phyloP scores from a whole-genome alignment of 2,888 invertebrate genomes.

The Teleiodes luculella region DNA sequence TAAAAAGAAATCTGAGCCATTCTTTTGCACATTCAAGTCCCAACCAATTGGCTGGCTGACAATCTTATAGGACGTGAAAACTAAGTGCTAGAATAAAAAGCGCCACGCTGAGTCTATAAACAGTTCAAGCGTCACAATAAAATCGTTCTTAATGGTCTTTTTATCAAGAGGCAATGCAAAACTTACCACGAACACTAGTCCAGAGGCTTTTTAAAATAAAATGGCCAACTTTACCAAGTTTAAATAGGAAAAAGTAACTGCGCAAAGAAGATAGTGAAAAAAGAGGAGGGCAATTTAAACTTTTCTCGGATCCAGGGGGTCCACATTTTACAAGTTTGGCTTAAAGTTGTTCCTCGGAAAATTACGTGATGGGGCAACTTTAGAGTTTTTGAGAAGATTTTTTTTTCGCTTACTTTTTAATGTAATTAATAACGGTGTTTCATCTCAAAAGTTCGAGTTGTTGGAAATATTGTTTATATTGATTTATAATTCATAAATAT shows the following conservation, averaged over 20 bases:
- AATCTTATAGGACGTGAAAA: not conserved
- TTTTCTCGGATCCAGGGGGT: conserved; percentile 50
- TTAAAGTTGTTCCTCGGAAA: conserved; percentile 58
- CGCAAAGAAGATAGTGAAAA: conserved; percentile 71
- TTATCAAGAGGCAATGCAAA: conserved; percentile 34
- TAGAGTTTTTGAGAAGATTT: conserved; percentile 33
- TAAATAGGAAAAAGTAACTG: conserved; percentile 74
- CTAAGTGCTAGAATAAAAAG: conserved; percentile 5
- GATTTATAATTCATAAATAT: too few relatives aligned
- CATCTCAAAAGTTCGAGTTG: not conserved
- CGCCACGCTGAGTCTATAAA: not conserved
- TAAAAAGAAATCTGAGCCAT: not conserved
- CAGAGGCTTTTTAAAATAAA: conserved; percentile 59
- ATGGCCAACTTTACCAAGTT: conserved; percentile 74
- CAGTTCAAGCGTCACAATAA: conserved; percentile 8
- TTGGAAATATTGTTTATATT: too few relatives aligned
- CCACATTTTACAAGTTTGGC: conserved; percentile 63
- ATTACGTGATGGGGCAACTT: conserved; percentile 59
- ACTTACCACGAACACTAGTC: conserved; percentile 35
- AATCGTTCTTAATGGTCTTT: conserved; percentile 21
- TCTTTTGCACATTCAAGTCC: not conserved
- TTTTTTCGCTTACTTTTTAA: not conserved
- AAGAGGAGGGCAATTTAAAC: conserved; percentile 70
- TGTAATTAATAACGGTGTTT: not conserved
- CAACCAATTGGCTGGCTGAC: not conserved